Evolutionary conservation across 2,113 vertebrate species (phyloP).

Genomic region (Lucifuga dentata): DNA sequence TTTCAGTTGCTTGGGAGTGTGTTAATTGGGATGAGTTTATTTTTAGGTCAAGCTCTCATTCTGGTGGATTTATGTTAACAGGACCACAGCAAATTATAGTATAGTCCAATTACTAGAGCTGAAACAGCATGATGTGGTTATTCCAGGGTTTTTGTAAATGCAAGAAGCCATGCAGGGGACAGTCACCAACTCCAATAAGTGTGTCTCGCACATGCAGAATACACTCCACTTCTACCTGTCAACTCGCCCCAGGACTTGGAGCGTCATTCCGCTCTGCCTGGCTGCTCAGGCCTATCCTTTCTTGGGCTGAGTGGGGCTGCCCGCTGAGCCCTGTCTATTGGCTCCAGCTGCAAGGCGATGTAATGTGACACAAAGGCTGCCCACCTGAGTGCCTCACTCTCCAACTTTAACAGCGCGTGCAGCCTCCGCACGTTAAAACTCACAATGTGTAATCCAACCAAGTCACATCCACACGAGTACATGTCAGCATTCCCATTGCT

Average conservation of each 20-base stretch:
- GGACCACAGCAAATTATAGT: conserved; percentile 66
- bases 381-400: conserved; percentile 70
- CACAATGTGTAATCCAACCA: background rate
- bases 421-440: conserved; percentile 30
- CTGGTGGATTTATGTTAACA: conserved; percentile 66
- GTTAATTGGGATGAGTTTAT: conserved; percentile 23
- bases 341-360: conserved; percentile 51
- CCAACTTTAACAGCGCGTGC: conserved; percentile 64
- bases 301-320: conserved; percentile 34
- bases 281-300: conserved; percentile 60
- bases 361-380: conserved; percentile 63
- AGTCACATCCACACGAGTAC: conserved; percentile 20
- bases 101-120: conserved; percentile 80
- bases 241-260: conserved; percentile 33
- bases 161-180: conserved; percentile 80
- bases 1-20: conserved; percentile 31
- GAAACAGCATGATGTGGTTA: conserved; percentile 56
- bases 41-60: conserved; percentile 55
- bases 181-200: conserved; percentile 70
- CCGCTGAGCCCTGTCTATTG: conserved; percentile 63
- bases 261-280: conserved; percentile 48
- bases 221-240: conserved; percentile 57
- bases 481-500: conserved; percentile 12
- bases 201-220: conserved; percentile 53
- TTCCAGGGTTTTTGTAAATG: conserved; percentile 61